These are phyloP conservation scores for Cavia porcellus DNA, from an alignment of 2,113 vertebrate species.

Conservation along the genomic window DNA sequence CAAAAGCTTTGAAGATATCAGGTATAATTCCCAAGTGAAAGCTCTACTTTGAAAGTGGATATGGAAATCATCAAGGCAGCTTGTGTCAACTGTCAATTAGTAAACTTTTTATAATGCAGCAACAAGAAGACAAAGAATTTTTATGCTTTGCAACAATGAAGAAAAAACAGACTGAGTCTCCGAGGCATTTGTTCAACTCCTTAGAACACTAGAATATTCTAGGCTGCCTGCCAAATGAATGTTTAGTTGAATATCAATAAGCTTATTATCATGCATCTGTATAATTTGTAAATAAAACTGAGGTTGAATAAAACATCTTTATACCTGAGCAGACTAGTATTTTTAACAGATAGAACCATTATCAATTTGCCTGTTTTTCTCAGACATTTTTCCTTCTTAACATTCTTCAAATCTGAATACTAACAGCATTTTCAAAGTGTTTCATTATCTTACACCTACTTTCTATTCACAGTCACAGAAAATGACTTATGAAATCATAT, in stretches of 20 bases:
- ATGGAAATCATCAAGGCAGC: not conserved
- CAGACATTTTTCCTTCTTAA: constrained; percentile 16
- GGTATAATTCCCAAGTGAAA: not conserved
- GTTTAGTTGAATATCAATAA: constrained; percentile 73
- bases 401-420: constrained; percentile 14
- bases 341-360: constrained; percentile 46
- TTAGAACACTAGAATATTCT: constrained; percentile 60
- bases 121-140: constrained; percentile 57
- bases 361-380: constrained; percentile 37
- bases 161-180: constrained; percentile 71
- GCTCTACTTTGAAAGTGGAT: not conserved
- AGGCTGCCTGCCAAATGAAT: constrained; percentile 70
- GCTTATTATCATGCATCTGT: constrained; percentile 58
- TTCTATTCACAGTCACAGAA: constrained; percentile 22
- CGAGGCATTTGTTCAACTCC: constrained; percentile 63
- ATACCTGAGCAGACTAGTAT: constrained; percentile 29
- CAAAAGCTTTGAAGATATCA: not conserved
- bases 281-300: constrained; percentile 37
- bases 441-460: constrained; percentile 29
- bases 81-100: constrained; percentile 19
- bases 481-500: constrained; percentile 59
- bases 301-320: constrained; percentile 55
- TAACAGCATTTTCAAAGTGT: constrained; percentile 21
- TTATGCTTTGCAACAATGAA: constrained; percentile 47
- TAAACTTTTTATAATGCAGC: constrained; percentile 12